Evolutionary conservation across 1,140 invertebrate species (phyloP), one percentile per base, ranked within the genome.

Genomic region (Leptinotarsa texana): DNA sequence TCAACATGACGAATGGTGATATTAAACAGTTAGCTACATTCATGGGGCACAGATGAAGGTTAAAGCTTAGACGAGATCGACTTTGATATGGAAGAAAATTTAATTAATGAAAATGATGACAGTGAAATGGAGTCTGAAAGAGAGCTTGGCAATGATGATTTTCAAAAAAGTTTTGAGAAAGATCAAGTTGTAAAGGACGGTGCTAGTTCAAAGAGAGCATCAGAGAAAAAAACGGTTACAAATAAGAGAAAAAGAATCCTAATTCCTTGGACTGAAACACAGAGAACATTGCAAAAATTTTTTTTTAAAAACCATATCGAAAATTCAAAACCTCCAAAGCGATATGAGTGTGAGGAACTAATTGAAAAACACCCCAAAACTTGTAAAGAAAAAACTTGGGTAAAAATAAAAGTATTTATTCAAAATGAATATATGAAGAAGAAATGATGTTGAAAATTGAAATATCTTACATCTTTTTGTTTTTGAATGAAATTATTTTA

Each of bases 61-160:
- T 84, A 78, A 18, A 71, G 76, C 69, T 63, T 84, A 13, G 80
- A 84, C 62, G 82, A 85, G 65, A 84, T 84, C 63, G 78, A 84
- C 13, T 69, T 84, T n/a, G 73, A 83, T 76, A 67, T 82, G 57
- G 80, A 83, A 72, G 71, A 79, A 77, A 68, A 82, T 47, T 49
- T 74, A 63, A 24, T 77, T 21, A 42, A 69, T 48, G 68, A 22
- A 18, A 49, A 42, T 22, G 8, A 74, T 79, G 13, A 75, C 6
- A 51, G 49, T 3, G 13, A n/a, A 51, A 17, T n/a, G 3, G 5
- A 17, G 13, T 51, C n/a, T 13, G 49, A 17, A 11, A 3, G 11
- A 51, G 1, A 51, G 15, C 0, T 51, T 13, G 49, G 13, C 49
- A 13, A 72, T 17, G 15, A 65, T 17, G n/a, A 15, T 15, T 13